Evolutionary conservation across 2,113 vertebrate genomes (phyloP), one percentile per base, ranked within the genome.

Genomic region (Tympanuchus pallidicinctus): DNA sequence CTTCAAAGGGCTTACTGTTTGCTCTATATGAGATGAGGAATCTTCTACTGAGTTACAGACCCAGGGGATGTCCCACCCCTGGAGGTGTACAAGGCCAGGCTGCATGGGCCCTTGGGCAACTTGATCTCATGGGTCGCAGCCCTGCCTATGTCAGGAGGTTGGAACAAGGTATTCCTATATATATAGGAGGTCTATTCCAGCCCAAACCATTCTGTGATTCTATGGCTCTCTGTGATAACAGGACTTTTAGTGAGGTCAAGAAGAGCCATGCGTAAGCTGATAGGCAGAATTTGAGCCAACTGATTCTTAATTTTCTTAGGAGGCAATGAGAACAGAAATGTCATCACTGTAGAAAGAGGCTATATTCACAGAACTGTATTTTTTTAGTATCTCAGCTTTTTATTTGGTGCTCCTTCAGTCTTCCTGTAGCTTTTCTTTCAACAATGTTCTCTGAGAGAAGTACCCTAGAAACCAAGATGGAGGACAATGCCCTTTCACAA

Each of bases 381-480:
- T 73, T 73, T 92, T 54, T 12, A 88, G 24, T 86, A 81, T 8
- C 12, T 76, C 45, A 38, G 13, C 13, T 89, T 87, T 91, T 59
- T 70, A n/a, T 90, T 61, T 85, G 28, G 27, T 47, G 28, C 2
- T 74, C 3, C 27, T 89, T 90, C 40, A 77, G 48, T 43, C 30
- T 82, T 82, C 72, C 48, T 61, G 34, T 54, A 42, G 60, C 10
- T 88, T 90, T 80, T 92, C 17, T 19, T 89, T 73, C 54, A 28
- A 78, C 50, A 78, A 61, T 73, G 20, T 45, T 73, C 48, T 59
- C 66, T 67, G 36, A 66, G 40, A 79, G 15, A 48, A 86, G 32
- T 25, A 60, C 8, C 22, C 30, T 57, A 40, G 60, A 78, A 95
- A 76, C 5, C 2, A 0, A 4, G 9, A 13, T 75, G 42, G 67